Evolutionary conservation across 2,888 invertebrate species (phyloP).

Genomic region (Cryptophagus acutangulus): DNA sequence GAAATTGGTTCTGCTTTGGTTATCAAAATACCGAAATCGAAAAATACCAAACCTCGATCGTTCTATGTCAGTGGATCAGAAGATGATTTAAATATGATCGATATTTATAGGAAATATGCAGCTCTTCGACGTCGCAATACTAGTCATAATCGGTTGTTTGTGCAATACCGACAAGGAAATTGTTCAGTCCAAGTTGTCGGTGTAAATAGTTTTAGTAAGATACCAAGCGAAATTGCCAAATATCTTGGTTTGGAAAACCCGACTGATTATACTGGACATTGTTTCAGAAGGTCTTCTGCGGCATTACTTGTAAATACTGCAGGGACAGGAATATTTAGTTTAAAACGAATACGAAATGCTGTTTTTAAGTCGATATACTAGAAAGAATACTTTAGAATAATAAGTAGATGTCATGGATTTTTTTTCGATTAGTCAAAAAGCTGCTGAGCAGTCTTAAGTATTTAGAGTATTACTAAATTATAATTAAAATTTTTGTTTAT

Average conservation of each 20-base stretch:
- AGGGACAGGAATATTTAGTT: no score
- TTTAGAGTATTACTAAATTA: no score
- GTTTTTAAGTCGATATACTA: no score
- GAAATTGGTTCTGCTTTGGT: constrained; percentile 11
- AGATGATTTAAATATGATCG: constrained; percentile 5
- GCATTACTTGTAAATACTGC: neutral
- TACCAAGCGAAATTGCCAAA: constrained; percentile 8
- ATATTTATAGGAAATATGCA: constrained; percentile 15
- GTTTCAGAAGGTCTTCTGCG: neutral
- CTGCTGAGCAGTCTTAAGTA: no score
- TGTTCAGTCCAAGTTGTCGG: constrained; percentile 10
- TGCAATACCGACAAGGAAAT: constrained; percentile 11
- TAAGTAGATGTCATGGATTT: no score
- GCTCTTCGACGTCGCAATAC: constrained; percentile 13
- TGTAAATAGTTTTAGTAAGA: constrained; percentile 6
- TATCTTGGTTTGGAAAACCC: neutral
- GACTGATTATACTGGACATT: neutral
- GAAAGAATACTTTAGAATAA: no score
- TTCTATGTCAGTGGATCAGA: constrained; percentile 15
- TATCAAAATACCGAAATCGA: constrained; percentile 16
- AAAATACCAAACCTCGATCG: constrained; percentile 13
- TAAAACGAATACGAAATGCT: no score
- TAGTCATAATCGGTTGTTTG: constrained; percentile 9
- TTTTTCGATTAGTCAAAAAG: no score
- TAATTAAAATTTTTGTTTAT: no score